Evolutionary conservation across 2,888 invertebrate genomes (phyloP).

Genomic region (Sthenelais limicola): DNA sequence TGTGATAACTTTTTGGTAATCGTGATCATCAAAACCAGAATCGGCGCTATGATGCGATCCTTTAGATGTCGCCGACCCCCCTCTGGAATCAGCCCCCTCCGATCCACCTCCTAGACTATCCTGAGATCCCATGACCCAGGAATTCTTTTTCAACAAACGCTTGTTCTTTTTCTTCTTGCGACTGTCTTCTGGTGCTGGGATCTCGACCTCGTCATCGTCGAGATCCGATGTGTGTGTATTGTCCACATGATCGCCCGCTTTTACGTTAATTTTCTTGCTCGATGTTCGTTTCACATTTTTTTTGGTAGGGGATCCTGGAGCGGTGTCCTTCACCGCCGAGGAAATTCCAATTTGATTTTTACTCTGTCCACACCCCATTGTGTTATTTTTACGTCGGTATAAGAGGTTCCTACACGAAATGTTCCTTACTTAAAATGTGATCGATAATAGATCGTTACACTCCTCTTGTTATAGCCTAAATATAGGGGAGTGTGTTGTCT

Average conservation of each 20-base stretch:
- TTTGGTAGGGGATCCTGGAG: neutral
- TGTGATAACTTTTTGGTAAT: conserved; percentile 59
- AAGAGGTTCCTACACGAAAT: no score
- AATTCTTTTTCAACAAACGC: conserved; percentile 21
- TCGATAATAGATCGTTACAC: no score
- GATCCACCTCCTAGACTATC: conserved; percentile 30
- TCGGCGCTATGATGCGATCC: conserved; percentile 62
- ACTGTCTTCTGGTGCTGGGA: conserved; percentile 25
- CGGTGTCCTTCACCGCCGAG: neutral
- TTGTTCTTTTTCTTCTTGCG: conserved; percentile 19
- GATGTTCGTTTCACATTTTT: conserved; percentile 6
- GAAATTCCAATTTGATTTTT: conserved; percentile 43
- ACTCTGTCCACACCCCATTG: conserved; percentile 47
- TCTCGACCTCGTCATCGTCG: conserved; percentile 22
- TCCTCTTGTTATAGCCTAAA: no score
- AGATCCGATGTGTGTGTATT: conserved; percentile 11
- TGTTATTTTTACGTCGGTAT: conserved; percentile 1
- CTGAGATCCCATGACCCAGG: conserved; percentile 34
- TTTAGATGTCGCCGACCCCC: conserved; percentile 65
- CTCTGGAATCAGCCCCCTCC: conserved; percentile 47
- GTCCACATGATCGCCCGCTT: neutral
- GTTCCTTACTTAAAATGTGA: no score
- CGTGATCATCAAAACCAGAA: conserved; percentile 63
- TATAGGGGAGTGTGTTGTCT: no score
- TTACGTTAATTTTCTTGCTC: conserved; percentile 23